Evolutionary conservation across 2,888 invertebrate genomes (phyloP).

Genomic region (Latheticus oryzae): DNA sequence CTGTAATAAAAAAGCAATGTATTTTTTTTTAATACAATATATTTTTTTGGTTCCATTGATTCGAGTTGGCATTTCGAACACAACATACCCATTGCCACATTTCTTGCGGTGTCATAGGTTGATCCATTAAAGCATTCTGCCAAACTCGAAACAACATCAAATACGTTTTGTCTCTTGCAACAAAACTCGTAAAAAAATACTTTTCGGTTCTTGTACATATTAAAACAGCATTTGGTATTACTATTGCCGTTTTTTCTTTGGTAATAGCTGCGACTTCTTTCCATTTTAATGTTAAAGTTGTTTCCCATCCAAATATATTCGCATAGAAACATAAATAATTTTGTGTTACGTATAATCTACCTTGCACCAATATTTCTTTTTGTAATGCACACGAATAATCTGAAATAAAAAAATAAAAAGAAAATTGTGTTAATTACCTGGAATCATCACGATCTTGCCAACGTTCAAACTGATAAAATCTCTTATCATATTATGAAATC

Average conservation of each 20-base stretch:
- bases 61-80: neutral
- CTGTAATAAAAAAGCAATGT: constrained; percentile 59
- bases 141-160: constrained; percentile 95
- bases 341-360: constrained; percentile 94
- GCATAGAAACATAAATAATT: constrained; percentile 97
- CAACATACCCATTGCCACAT: constrained; percentile 86
- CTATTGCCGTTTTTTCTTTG: constrained; percentile 92
- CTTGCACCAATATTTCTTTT: constrained; percentile 95
- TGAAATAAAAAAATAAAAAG: constrained; percentile 65
- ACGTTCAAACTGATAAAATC: constrained; percentile 22
- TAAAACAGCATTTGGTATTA: constrained; percentile 97
- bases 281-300: constrained; percentile 84
- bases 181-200: constrained; percentile 93
- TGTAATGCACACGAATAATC: constrained; percentile 98
- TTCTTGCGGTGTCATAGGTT: constrained; percentile 84
- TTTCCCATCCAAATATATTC: constrained; percentile 98
- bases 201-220: constrained; percentile 85
- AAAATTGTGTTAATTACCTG: constrained; percentile 24
- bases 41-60: too few relatives aligned
- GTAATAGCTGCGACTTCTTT: constrained; percentile 93
- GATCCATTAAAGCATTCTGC: constrained; percentile 95
- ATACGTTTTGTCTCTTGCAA: constrained; percentile 93
- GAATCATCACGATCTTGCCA: constrained; percentile 11
- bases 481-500: constrained; percentile 21
- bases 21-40: neutral